Percentiles rank a stretch among this genome's conserved stretches.
phyloP scores from a whole-genome alignment of 2,113 vertebrate genomes.

The Siniperca knerii region DNA sequence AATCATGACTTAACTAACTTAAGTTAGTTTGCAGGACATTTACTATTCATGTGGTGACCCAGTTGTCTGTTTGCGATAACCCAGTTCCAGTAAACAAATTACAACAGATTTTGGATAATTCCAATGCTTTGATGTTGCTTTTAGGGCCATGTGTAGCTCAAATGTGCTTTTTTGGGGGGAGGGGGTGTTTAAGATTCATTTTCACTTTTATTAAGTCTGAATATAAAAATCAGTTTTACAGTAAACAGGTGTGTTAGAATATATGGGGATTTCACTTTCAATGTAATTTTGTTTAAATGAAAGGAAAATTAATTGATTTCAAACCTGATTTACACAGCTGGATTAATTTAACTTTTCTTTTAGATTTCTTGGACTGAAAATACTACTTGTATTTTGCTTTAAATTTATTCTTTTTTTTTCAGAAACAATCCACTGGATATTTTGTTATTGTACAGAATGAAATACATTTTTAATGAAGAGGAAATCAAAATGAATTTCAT shows the following conservation, averaged over 20 bases:
- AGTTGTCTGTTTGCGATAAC: neutral
- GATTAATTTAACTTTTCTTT: neutral
- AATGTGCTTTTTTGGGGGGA: too few relatives aligned
- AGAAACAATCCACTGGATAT: conserved; percentile 65
- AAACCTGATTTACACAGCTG: conserved; percentile 19
- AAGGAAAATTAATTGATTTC: neutral
- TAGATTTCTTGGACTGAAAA: conserved; percentile 38
- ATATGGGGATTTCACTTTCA: neutral
- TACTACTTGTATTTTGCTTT: conserved; percentile 58
- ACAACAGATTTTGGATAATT: neutral
- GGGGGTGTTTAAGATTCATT: neutral
- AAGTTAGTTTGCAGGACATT: neutral
- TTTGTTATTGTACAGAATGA: conserved; percentile 69
- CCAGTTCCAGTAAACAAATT: neutral
- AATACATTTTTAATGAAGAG: conserved; percentile 62
- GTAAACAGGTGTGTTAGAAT: neutral
- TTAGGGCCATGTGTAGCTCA: neutral
- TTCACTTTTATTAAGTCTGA: neutral
- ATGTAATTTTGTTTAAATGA: neutral
- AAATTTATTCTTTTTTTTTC: conserved; percentile 63
- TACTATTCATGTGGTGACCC: neutral
- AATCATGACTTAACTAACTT: neutral
- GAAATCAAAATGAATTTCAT: neutral
- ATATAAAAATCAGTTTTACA: neutral
- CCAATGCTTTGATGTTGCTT: conserved; percentile 12